phyloP scores from a whole-genome alignment of 2,797 vertebrate species.

The Sus cebifrons region DNA sequence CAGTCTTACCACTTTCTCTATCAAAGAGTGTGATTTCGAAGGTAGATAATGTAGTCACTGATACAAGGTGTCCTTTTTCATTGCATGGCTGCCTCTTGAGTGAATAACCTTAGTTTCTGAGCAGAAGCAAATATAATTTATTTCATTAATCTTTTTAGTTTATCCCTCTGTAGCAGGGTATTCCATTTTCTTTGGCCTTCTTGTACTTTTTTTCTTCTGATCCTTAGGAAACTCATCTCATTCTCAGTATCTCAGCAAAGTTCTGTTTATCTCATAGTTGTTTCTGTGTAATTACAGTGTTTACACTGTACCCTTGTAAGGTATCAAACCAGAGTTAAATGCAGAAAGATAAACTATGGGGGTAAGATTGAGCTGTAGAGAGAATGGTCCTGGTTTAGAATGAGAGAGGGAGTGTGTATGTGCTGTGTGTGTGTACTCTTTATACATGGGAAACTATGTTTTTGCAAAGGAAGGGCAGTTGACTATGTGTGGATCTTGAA shows the following conservation, averaged over 20 bases:
- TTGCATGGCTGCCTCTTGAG: neutral
- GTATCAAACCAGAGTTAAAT: neutral
- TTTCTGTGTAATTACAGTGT: neutral
- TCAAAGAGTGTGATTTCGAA: constrained; percentile 63
- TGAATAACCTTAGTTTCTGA: constrained; percentile 45
- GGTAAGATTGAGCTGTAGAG: neutral
- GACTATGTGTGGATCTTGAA: neutral
- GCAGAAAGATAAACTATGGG: neutral
- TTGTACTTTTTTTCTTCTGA: neutral
- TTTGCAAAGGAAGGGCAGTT: neutral
- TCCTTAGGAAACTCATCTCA: neutral
- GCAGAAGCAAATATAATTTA: neutral
- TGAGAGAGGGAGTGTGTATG: neutral
- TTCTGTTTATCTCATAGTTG: neutral
- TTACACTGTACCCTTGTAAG: neutral
- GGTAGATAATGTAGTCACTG: neutral
- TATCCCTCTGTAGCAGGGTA: neutral
- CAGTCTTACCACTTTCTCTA: constrained; percentile 66
- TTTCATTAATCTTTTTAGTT: neutral
- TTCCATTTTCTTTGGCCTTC: neutral
- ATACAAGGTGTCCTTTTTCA: constrained; percentile 12
- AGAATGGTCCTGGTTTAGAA: neutral
- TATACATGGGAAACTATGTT: neutral
- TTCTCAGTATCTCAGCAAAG: neutral
- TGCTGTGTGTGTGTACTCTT: neutral